Evolutionary conservation across 2,888 invertebrate genomes (phyloP).

Genomic region (Acanthosepion pharaonis): DNA sequence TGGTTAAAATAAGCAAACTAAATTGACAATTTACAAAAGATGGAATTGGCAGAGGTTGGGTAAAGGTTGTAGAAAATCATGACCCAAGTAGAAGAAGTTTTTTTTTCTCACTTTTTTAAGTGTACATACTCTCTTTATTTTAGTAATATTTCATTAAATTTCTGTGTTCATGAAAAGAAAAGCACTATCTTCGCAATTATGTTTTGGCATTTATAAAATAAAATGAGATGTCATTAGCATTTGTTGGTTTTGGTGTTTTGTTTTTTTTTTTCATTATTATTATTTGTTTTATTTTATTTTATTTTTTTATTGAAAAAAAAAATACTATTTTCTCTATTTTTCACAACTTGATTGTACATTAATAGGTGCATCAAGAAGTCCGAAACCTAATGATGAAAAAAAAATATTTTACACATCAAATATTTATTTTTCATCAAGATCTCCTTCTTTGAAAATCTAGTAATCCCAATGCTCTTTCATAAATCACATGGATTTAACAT

Average conservation of each 20-base stretch:
- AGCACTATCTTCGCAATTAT: background rate
- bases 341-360: background rate
- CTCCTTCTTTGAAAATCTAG: no score
- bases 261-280: background rate
- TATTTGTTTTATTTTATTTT: background rate
- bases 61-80: constrained; percentile 15
- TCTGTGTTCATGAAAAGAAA: constrained; percentile 2
- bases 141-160: constrained; percentile 33
- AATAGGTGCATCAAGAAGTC: background rate
- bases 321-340: no score
- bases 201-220: background rate
- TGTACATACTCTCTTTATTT: background rate
- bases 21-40: constrained; percentile 33
- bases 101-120: background rate
- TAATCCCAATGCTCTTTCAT: no score
- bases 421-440: background rate
- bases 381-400: background rate
- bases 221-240: constrained; percentile 17
- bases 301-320: background rate
- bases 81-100: background rate
- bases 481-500: no score
- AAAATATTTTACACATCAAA: background rate
- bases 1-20: background rate
- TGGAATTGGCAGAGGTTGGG: background rate
- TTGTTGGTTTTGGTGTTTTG: background rate